Base-by-base conservation (phyloP, 2,797 vertebrate species). In the Sternotherus odoratus region DNA sequence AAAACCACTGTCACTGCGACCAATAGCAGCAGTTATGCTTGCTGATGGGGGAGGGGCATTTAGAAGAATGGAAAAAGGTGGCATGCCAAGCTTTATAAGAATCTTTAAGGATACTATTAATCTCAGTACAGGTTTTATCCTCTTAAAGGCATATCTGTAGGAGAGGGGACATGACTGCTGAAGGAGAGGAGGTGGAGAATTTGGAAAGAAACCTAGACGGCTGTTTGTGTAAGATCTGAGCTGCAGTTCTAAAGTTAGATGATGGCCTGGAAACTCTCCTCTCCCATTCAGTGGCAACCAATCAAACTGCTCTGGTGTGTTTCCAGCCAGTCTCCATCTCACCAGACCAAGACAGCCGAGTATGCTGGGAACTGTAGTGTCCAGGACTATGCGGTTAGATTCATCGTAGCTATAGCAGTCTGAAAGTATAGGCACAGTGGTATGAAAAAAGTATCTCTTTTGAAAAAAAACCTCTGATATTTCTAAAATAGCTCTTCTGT, bases 111-210 rank as follows among this genome's bases (percentile, higher is more conserved):
- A 10, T 19, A 3, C 8, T 33, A 79, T 9, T 36, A 60, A 43
- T 57, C 9, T 16, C 10, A 1, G 10, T 43, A 84, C 36, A 82
- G n/a, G 5, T 43, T 13, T 2, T 94, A n/a, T 69, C n/a, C 5
- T 13, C 36, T 36, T 60, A 30, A 15, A 33, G 28, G 56, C 57
- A 60, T 33, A 60, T 33, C 57, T 60, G 36, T 1, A 0, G 0
- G 80, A 93, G 74, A 90, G 26, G 50, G 51, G 51, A 11, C 5
- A 28, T 43, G 91, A 77, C 72, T 5, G 30, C 5, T 86, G 8
- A 74, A 85, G 12, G 26, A 96, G 77, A 89, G 80, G 50, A 6
- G 12, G n/a, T 77, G 12, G 56, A 48, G 49, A 86, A 19, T 50
- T n/a, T 51, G 49, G 48, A 50, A 17, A n/a, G 19, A 36, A 78